Evolutionary conservation across 1,140 invertebrate genomes (phyloP).

Genomic region (Polypedilum vanderplanki): DNA sequence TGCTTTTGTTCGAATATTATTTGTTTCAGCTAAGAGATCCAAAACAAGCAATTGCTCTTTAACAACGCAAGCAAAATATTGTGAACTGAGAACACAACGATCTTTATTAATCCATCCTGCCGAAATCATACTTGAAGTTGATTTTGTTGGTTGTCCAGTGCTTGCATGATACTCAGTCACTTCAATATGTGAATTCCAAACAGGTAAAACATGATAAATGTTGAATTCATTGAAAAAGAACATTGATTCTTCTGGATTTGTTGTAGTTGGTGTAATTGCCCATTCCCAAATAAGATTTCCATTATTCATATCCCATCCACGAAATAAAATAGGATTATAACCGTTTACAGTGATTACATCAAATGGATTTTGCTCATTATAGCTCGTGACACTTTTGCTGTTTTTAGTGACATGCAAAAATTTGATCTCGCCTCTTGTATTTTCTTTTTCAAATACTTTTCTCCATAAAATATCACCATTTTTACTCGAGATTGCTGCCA

Average conservation of each 20-base stretch:
- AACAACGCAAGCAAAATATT: conserved; percentile 54
- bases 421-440: conserved; percentile 53
- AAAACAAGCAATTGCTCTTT: conserved; percentile 46
- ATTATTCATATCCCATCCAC: conserved; percentile 67
- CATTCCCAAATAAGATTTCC: conserved; percentile 57
- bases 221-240: conserved; percentile 58
- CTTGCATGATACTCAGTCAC: conserved; percentile 59
- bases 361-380: conserved; percentile 34
- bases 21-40: conserved; percentile 44
- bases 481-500: conserved; percentile 75
- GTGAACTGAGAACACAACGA: conserved; percentile 57
- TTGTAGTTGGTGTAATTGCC: conserved; percentile 48
- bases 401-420: conserved; percentile 53
- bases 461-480: conserved; percentile 78
- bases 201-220: conserved; percentile 59
- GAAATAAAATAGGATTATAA: conserved; percentile 59
- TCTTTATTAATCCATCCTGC: conserved; percentile 57
- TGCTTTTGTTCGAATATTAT: conserved; percentile 34
- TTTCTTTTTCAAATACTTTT: conserved; percentile 63
- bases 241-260: conserved; percentile 45
- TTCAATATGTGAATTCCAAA: conserved; percentile 59
- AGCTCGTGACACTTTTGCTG: conserved; percentile 32
- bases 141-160: conserved; percentile 55
- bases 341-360: conserved; percentile 68
- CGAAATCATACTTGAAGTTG: conserved; percentile 51